These are phyloP conservation scores for Lathamus discolor DNA, from an alignment of 2,113 vertebrate genomes.

Conservation along the genomic window DNA sequence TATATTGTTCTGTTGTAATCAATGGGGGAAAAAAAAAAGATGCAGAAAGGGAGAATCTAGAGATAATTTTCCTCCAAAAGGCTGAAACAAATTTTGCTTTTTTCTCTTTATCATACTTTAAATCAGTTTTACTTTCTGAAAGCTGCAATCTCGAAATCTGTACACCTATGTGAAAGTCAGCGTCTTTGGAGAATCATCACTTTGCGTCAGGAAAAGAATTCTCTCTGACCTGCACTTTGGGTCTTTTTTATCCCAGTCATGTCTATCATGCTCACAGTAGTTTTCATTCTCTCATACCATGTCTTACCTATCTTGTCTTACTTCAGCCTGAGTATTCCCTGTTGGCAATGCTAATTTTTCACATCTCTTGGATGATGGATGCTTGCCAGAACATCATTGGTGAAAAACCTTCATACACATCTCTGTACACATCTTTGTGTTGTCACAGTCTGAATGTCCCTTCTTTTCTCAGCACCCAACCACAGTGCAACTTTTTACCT, in stretches of 20 bases:
- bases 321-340: background rate
- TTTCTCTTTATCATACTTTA: background rate
- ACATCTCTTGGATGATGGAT: background rate
- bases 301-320: background rate
- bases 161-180: background rate
- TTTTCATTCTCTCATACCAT: background rate
- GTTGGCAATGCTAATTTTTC: background rate
- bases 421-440: background rate
- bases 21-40: background rate
- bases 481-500: background rate
- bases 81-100: background rate
- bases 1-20: background rate
- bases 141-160: background rate
- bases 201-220: background rate
- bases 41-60: rapidly evolving
- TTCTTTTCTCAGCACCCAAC: background rate
- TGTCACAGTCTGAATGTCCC: background rate
- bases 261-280: background rate
- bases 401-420: background rate
- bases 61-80: background rate
- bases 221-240: background rate
- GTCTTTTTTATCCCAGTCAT: background rate
- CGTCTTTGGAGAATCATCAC: background rate
- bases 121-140: background rate
- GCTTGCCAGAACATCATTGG: background rate